A percentile compares a stretch with the other conserved stretches of the same genome.
phyloP scores from a whole-genome alignment of 1,140 invertebrate species.

The Drosophila lacertosa region DNA sequence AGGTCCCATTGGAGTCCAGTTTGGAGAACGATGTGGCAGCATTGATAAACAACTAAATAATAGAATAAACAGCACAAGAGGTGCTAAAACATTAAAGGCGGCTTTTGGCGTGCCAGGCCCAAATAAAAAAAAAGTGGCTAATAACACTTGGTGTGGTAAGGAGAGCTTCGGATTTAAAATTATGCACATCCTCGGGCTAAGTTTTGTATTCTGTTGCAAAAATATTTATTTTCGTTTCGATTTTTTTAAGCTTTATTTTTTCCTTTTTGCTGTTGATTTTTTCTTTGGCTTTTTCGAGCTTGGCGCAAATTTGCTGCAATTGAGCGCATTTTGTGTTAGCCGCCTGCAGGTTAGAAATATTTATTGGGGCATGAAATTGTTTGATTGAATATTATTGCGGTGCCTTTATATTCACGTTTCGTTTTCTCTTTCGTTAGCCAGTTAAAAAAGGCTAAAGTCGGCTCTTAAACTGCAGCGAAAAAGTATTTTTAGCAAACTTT shows the following conservation, averaged over 20 bases:
- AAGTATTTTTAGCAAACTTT: not conserved
- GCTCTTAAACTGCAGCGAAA: slow-evolving; percentile 16
- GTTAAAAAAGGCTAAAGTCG: slow-evolving; percentile 11
- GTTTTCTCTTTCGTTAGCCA: slow-evolving; percentile 31
- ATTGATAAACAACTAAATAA: slow-evolving; percentile 81
- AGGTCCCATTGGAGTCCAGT: slow-evolving; percentile 30
- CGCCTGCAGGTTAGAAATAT: slow-evolving; percentile 66
- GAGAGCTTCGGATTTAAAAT: slow-evolving; percentile 12
- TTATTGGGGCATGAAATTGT: slow-evolving; percentile 77
- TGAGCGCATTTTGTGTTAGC: slow-evolving; percentile 48
- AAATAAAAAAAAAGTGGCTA: slow-evolving; percentile 14
- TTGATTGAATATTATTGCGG: slow-evolving; percentile 76
- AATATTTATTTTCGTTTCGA: slow-evolving; percentile 41
- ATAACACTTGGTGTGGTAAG: not conserved
- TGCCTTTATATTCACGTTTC: slow-evolving; percentile 38
- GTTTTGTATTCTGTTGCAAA: slow-evolving; percentile 59
- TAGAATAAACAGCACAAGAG: slow-evolving; percentile 70
- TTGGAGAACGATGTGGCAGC: slow-evolving; percentile 21
- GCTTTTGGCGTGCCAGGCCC: slow-evolving; percentile 20
- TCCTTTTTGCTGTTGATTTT: not conserved
- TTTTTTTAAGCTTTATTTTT: not conserved
- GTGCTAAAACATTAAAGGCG: slow-evolving; percentile 63
- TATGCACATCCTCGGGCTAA: slow-evolving; percentile 40
- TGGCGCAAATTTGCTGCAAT: slow-evolving; percentile 75
- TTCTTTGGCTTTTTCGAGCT: slow-evolving; percentile 3